Base-by-base conservation (phyloP, 37 sponge, comb jelly and placozoan species). In the Halichondria panicea region DNA sequence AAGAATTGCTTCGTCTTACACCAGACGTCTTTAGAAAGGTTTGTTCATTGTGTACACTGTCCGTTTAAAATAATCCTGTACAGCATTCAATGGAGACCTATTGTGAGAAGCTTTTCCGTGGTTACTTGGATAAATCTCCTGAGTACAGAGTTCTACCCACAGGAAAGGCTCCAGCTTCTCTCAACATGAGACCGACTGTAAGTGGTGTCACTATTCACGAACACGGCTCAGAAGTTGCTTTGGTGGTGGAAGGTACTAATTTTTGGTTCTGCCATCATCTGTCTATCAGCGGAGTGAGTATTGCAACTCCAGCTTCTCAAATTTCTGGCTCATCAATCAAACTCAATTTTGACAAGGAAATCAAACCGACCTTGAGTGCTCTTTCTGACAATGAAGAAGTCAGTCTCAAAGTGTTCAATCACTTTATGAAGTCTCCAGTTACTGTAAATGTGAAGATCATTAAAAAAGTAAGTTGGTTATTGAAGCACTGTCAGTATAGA, bases 231-330 rank as follows among this genome's bases (percentile, higher is more conserved):
- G 74, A 74, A 38, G 25, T 74, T 35, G 74, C 74, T 39, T 38
- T 74, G 25, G 74, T 58, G 24, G 59, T 56, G 8, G 43, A 57
- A 60, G 74, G 74, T 12, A 44, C 28, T 25, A 55, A 74, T 28
- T 38, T 74, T 22, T 74, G 74, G 74, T 74, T 74, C 59, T 74
- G 74, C 60, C 39, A 55, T 13, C 32, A 55, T n/a, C 55, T 74
- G 19, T 22, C 19, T 21, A 33, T 74, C 35, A 60, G 60, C 41
- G 53, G 67, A 18, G 41, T 25, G 24, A 66, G 13, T 24, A 56
- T 74, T 22, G 21, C 28, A 25, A 74, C 76, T 60, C 56, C 28
- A 38, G 74, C 74, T 34, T 36, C 55, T 30, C 32, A 76, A 42
- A 31, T 58, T 3, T 58, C 38, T 4, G 31, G 74, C 33, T 31